These are phyloP conservation scores for Drosophila paulistorum DNA, from an alignment of 1,140 invertebrate genomes.

Conservation along the genomic window DNA sequence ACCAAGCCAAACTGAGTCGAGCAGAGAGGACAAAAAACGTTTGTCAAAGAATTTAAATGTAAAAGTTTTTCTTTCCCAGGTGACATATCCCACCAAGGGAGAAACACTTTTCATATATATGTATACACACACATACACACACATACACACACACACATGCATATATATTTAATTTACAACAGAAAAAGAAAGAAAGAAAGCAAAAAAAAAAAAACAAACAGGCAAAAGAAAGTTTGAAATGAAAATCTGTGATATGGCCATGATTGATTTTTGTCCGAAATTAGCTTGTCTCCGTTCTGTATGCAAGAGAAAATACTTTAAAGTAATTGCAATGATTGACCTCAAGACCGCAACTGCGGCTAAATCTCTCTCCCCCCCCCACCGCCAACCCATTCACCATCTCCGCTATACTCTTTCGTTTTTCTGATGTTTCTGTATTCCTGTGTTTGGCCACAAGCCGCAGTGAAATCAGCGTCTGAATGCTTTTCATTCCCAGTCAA, in stretches of 20 bases:
- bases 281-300: constrained; percentile 27
- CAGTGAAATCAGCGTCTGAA: constrained; percentile 68
- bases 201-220: background rate
- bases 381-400: too few relatives aligned
- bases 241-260: constrained; percentile 8
- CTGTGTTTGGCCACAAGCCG: constrained; percentile 43
- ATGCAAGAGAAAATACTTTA: constrained; percentile 34
- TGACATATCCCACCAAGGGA: constrained; percentile 7
- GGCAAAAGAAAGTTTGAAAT: constrained; percentile 5
- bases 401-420: background rate
- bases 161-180: constrained; percentile 11
- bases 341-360: constrained; percentile 64
- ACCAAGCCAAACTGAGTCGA: background rate
- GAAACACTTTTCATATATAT: constrained; percentile 5
- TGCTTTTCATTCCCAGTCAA: constrained; percentile 23
- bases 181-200: background rate
- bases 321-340: constrained; percentile 75
- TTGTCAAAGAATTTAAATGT: constrained; percentile 22
- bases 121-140: background rate
- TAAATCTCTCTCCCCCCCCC: constrained; percentile 1
- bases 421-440: background rate
- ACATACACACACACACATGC: constrained; percentile 4
- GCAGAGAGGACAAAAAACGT: constrained; percentile 7
- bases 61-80: constrained; percentile 11
- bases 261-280: constrained; percentile 36